These are phyloP conservation scores for Tinamus guttatus DNA, from an alignment of 2,113 vertebrate genomes.

Conservation along the genomic window DNA sequence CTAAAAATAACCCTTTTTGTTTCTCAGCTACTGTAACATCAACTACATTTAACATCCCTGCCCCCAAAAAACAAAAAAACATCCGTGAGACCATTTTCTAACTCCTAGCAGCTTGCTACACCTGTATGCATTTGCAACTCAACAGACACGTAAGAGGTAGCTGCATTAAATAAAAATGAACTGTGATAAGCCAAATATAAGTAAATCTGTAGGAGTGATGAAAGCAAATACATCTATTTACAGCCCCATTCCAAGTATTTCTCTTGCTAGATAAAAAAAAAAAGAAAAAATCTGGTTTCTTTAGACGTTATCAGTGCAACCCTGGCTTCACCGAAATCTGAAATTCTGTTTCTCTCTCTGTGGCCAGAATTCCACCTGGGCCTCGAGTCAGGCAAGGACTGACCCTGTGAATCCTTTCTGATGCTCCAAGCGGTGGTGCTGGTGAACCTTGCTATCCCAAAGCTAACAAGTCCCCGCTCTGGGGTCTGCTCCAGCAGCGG, in stretches of 20 bases:
- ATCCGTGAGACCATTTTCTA: not conserved
- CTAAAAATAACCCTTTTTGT: not conserved
- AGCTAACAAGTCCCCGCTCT: fast-evolving
- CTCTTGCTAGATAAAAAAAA: not conserved
- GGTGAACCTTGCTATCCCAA: fast-evolving
- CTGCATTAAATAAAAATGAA: not conserved
- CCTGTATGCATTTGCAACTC: not conserved
- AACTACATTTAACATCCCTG: not conserved
- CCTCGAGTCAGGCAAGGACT: fast-evolving
- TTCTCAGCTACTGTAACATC: not conserved
- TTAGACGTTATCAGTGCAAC: not conserved
- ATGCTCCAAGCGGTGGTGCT: not conserved
- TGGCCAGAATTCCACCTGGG: not conserved
- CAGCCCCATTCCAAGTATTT: not conserved
- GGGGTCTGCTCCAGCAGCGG: not conserved
- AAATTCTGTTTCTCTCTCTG: fast-evolving
- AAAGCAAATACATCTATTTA: not conserved
- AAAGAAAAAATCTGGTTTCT: not conserved
- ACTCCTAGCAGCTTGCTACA: not conserved
- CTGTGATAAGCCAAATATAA: not conserved
- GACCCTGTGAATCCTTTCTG: not conserved
- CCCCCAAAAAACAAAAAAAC: not conserved
- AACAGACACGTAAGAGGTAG: not conserved
- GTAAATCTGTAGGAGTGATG: not conserved
- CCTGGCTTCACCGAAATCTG: not conserved